phyloP scores from a whole-genome alignment of 2,797 vertebrate genomes.

The Glyptemys insculpta region DNA sequence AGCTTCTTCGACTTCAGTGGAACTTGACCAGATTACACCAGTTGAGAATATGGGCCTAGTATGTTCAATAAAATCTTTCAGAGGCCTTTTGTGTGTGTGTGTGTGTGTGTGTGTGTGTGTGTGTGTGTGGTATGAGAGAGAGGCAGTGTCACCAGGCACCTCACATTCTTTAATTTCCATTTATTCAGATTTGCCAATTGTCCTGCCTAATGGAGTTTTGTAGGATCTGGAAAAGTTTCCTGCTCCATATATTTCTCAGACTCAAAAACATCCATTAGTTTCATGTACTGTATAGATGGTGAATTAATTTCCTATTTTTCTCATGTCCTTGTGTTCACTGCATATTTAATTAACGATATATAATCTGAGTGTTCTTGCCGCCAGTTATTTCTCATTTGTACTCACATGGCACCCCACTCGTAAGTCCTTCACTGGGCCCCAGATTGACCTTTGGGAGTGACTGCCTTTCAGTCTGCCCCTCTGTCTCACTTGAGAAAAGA shows the following conservation, averaged over 20 bases:
- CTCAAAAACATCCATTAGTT: slow-evolving; percentile 57
- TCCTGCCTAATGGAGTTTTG: slow-evolving; percentile 57
- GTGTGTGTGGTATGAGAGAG: background rate
- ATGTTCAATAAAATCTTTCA: background rate
- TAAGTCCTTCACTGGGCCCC: background rate
- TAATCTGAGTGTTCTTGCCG: background rate
- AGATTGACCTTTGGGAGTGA: background rate
- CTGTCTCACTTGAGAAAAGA: background rate
- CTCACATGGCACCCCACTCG: background rate
- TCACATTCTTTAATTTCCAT: slow-evolving; percentile 37
- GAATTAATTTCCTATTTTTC: slow-evolving; percentile 65
- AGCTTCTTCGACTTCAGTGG: background rate
- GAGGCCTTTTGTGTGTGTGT: background rate
- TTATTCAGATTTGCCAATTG: slow-evolving; percentile 51
- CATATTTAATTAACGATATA: slow-evolving; percentile 54
- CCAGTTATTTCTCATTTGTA: background rate
- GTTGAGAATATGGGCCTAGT: background rate
- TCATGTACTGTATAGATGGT: slow-evolving; percentile 29
- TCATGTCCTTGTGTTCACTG: slow-evolving; percentile 11
- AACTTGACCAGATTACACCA: background rate
- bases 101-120: accelerated
- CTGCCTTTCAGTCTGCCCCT: background rate
- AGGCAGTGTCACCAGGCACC: background rate
- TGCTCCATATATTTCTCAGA: slow-evolving; percentile 27
- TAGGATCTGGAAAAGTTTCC: slow-evolving; percentile 54